These are phyloP conservation scores for Geopemphigus sp. DNA, from an alignment of 1,140 invertebrate genomes.

Conservation along the genomic window DNA sequence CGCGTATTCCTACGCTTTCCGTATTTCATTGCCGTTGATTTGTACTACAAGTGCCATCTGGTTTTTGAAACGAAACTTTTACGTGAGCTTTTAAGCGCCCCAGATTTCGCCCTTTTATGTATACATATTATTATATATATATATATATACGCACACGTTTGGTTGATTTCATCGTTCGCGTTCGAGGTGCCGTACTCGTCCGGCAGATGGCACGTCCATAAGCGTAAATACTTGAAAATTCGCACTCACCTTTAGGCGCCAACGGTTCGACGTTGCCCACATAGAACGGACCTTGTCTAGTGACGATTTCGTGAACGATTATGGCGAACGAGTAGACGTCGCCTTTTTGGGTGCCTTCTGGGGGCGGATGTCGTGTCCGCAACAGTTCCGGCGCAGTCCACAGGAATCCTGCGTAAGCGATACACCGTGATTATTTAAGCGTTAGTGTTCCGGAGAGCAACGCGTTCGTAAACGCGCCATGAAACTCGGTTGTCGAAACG, in stretches of 20 bases:
- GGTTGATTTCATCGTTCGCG: no score
- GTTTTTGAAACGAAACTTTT: neutral
- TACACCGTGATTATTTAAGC: no score
- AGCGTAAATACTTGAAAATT: neutral
- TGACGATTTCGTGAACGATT: conserved; percentile 88
- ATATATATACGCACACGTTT: no score
- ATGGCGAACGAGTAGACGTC: conserved; percentile 96
- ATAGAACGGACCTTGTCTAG: conserved; percentile 84
- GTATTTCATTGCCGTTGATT: neutral
- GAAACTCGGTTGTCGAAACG: no score
- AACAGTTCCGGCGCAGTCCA: conserved; percentile 94
- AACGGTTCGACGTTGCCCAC: conserved; percentile 65
- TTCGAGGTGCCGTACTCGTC: neutral
- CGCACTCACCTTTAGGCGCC: conserved; percentile 66
- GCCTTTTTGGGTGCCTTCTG: conserved; percentile 81
- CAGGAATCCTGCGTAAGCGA: conserved; percentile 64
- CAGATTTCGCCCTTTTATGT: neutral
- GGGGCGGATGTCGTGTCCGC: conserved; percentile 65
- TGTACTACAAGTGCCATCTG: neutral
- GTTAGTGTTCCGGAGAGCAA: no score
- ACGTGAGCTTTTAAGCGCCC: neutral
- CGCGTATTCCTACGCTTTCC: no score
- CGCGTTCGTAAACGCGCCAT: no score
- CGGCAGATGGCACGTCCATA: neutral
- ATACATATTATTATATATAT: no score